Conservation (phyloP, 2,797 vertebrate genomes). For the Phrynocephalus guinanensis region DNA sequence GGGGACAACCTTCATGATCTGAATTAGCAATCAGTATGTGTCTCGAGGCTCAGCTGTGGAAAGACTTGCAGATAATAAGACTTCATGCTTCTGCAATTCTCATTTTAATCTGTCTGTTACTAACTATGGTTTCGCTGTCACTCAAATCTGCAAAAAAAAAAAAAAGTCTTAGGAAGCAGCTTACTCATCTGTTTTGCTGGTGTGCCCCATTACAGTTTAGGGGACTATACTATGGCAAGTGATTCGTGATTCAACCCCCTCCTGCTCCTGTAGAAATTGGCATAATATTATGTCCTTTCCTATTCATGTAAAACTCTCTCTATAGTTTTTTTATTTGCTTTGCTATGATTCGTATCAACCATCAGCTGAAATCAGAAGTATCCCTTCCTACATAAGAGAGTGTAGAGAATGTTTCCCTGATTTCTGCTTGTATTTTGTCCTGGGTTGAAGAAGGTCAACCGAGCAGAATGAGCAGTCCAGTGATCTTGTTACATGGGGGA, state of each 20-base stretch:
- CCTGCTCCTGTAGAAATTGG: neutral
- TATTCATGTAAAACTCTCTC: neutral
- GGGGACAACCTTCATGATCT: neutral
- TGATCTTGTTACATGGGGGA: neutral
- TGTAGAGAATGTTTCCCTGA: no score
- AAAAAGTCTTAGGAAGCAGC: slow-evolving; percentile 38
- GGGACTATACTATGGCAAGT: neutral
- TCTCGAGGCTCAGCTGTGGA: slow-evolving; percentile 53
- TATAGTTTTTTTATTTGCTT: neutral
- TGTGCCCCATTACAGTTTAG: slow-evolving; percentile 15
- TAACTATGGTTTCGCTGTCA: slow-evolving; percentile 47
- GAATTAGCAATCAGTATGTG: slow-evolving; percentile 30
- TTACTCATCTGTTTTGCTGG: slow-evolving; percentile 35
- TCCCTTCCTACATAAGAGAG: neutral
- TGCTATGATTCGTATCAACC: neutral
- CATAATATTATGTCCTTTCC: slow-evolving; percentile 6
- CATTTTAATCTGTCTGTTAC: slow-evolving; percentile 69
- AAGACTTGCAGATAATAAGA: slow-evolving; percentile 69
- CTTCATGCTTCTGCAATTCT: slow-evolving; percentile 69
- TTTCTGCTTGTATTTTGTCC: no score
- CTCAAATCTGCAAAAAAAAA: slow-evolving; percentile 44
- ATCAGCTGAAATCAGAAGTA: no score
- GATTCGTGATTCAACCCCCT: neutral
- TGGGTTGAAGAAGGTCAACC: neutral
- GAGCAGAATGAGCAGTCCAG: neutral